Evolutionary conservation across 2,797 vertebrate species (phyloP), one percentile per base, ranked within the genome.

Genomic region (Hippoglossus hippoglossus): DNA sequence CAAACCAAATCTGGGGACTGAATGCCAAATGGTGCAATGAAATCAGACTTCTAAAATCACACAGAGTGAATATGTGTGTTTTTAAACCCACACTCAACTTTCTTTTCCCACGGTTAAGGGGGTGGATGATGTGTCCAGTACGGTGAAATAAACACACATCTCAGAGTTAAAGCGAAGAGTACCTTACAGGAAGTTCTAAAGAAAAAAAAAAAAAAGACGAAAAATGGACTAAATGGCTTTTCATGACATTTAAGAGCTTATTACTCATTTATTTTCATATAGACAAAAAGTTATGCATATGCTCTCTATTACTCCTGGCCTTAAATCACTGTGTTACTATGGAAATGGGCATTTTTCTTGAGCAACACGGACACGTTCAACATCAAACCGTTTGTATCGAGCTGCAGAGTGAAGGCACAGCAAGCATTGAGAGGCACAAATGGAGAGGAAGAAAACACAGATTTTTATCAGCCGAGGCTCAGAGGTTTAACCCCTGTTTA

Each of bases 271-370:
- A 85, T 91, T 89, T 91, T 87, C 83, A 80, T 81, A 87, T 71
- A 84, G 77, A 83, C 75, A 82, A 81, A 65, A 83, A 62, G 47
- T 28, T 18, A 47, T 89, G 73, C 76, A 84, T 89, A 78, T 68
- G 36, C 53, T 82, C 80, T 79, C 75, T 63, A 80, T 86, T 83
- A 81, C 73, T 75, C 67, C 71, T 81, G 81, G 90, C 91, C 19
- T 90, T 87, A 89, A 83, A 93, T 83, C 81, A 83, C 83, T 87
- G 87, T 87, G 90, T 90, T 92, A 88, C 89, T 87, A 88, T 91
- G 85, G 88, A 90, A 94, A 92, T 90, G 89, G 93, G 92, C 91
- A 95, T 95, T 94, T 49, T 49, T 87, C 75, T 80, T 89, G 54
- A 92, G 64, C 82, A 79, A 75, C 77, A 86, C 84, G 90, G 88